Evolutionary conservation across 2,113 vertebrate species (phyloP), one percentile per base, ranked within the genome.

Genomic region (Aspidoscelis tigris): DNA sequence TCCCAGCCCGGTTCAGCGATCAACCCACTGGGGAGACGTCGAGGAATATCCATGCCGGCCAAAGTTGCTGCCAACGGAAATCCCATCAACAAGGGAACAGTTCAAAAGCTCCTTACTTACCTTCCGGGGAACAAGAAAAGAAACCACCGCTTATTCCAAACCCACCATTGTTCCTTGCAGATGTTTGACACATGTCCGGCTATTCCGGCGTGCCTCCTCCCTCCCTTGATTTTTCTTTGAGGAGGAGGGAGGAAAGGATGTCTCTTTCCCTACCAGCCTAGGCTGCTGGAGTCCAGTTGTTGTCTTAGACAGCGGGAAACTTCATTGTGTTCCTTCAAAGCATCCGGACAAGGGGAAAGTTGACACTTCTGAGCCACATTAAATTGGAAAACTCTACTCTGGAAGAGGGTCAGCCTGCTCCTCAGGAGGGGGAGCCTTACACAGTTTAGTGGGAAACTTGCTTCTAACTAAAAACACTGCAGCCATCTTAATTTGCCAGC

Each of bases 181-280:
- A 84, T 81, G 77, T 91, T 92, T 88, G 87, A 89, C 88, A 83
- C 84, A 84, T 39, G n/a, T 84, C 81, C 80, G 16, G 3, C 78
- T 71, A 68, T 44, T 16, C 33, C 2, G 39, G 50, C 7, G 55
- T 71, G 58, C 22, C 26, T 72, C 22, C 2, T 43, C 22, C 50
- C 47, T 33, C 33, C 43, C 47, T 55, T 7, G 5, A 2, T 47
- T 44, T 21, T 44, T 18, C 12, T 65, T 61, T 61, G 3, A 1
- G 55, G 9, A 12, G 55, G 55, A 12, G 9, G 55, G 55, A 12
- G 55, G 10, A 12, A 58, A 64, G 21, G 53, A 64, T 22, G 4
- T 24, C 2, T 26, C 24, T 26, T 74, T 44, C 41, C 24, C 43
- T 5, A 8, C 26, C 8, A 73, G 55, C 26, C 50, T 61, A 18